These are phyloP conservation scores for Sphaeramia orbicularis DNA, from an alignment of 2,797 vertebrate genomes.

Conservation along the genomic window DNA sequence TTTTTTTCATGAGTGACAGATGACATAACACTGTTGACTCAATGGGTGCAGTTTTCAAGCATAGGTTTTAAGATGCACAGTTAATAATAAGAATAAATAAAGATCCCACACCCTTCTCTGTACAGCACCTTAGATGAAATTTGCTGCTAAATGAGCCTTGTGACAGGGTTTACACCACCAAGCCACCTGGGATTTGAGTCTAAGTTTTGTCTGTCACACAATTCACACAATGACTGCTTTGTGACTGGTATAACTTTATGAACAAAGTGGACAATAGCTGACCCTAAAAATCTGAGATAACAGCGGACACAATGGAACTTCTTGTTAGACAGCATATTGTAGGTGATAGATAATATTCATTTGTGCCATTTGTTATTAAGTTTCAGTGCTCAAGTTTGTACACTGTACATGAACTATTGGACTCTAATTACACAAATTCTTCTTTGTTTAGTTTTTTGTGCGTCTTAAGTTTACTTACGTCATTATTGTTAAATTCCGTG, in stretches of 20 bases:
- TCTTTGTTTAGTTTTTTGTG: too few relatives aligned
- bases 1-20: neutral
- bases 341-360: neutral
- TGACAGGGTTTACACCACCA: neutral
- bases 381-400: neutral
- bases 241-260: neutral
- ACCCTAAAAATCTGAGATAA: neutral
- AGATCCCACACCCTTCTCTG: neutral
- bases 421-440: too few relatives aligned
- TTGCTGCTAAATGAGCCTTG: neutral
- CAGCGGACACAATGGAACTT: neutral
- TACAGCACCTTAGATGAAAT: neutral
- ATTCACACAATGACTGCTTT: neutral
- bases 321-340: too few relatives aligned
- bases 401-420: too few relatives aligned
- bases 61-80: neutral
- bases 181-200: neutral
- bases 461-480: too few relatives aligned
- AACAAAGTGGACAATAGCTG: neutral
- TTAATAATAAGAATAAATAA: neutral
- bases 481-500: too few relatives aligned
- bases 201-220: neutral
- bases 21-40: slow-evolving; percentile 1
- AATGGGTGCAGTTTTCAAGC: neutral
- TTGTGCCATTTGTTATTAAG: neutral